Evolutionary conservation across 2,797 vertebrate species (phyloP), one percentile per base, ranked within the genome.

Genomic region (Chaunax sp.): DNA sequence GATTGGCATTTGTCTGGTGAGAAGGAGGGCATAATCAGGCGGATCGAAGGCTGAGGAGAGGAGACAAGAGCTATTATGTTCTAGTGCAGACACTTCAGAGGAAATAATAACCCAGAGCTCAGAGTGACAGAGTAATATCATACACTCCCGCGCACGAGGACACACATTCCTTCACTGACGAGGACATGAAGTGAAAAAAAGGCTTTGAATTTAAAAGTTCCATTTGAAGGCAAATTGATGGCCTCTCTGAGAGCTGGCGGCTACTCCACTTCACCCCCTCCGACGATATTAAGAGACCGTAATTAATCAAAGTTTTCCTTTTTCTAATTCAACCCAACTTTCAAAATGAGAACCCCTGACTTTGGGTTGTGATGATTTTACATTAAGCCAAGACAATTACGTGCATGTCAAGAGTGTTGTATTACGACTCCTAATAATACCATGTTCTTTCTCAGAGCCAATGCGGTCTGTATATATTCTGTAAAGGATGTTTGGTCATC

Each of bases 221-320:
- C 54, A 83, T 82, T 81, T 79, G 60, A 80, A 72, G 51, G 63
- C 68, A 76, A 86, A 80, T 74, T 78, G 74, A 90, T 82, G 84
- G 71, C 46, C 7, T 2, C 54, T 80, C 46, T 45, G 50, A 74
- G 64, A 82, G 57, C 59, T 40, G 60, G 66, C 12, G 47, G 61
- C 58, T 52, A 52, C 70, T 67, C 51, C 50, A 46, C 69, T 69
- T 68, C 80, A 71, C 22, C 62, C 56, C 63, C 62, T 63, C 58
- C 66, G 52, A 58, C 22, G 46, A 85, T 81, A 84, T 83, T 87
- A 90, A 81, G 75, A 74, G 66, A 81, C 61, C 26, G 80, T 84
- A 86, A 90, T 92, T 88, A 86, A 92, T 85, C 78, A 89, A 85
- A 89, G 77, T 86, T 89, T 82, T 73, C 80, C 69, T 87, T 88